Percentiles rank a stretch among this genome's conserved stretches.
Evolutionary conservation across 2,888 invertebrate species (phyloP).

Genomic region (Diaphora mendica): DNA sequence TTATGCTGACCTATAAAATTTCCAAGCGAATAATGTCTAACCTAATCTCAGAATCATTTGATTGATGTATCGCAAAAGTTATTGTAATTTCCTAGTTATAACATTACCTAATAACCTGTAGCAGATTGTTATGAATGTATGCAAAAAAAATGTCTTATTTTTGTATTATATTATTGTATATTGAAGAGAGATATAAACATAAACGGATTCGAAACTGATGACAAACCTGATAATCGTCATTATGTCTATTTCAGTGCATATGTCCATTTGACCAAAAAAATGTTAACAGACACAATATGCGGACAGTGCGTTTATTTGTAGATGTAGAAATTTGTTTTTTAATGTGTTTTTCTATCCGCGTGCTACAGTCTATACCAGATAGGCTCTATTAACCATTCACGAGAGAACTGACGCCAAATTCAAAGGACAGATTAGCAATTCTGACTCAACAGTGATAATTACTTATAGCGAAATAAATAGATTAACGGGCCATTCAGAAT

Average conservation of each 20-base stretch:
- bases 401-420: background rate
- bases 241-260: background rate
- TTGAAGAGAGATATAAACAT: background rate
- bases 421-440: no score
- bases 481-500: background rate
- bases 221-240: background rate
- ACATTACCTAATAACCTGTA: background rate
- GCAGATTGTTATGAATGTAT: background rate
- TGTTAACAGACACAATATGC: background rate
- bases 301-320: background rate
- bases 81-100: background rate
- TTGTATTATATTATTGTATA: no score
- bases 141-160: no score
- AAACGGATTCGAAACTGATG: background rate
- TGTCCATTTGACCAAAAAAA: background rate
- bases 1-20: background rate
- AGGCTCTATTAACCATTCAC: background rate
- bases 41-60: background rate
- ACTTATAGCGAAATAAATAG: background rate
- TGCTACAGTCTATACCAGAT: background rate
- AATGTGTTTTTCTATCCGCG: no score
- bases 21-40: background rate
- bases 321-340: no score
- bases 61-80: background rate
- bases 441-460: no score